Conservation (phyloP, 2,888 invertebrate genomes). For the Hyles lineata region DNA sequence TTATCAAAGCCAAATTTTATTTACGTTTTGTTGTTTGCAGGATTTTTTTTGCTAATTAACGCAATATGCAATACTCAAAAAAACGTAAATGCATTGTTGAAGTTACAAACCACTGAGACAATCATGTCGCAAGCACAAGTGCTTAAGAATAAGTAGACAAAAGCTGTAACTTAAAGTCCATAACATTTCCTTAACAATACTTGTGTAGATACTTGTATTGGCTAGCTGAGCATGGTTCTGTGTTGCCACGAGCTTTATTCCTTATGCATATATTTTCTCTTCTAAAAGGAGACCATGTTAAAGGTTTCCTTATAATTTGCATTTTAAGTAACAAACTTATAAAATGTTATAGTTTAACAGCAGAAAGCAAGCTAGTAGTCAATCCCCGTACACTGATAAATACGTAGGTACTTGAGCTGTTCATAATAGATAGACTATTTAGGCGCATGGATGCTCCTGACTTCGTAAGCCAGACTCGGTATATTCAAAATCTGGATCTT, state of each 20-base stretch:
- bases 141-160: constrained; percentile 1
- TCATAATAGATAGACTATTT: too few relatives aligned
- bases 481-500: too few relatives aligned
- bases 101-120: background rate
- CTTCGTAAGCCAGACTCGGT: too few relatives aligned
- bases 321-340: background rate
- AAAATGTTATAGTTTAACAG: background rate
- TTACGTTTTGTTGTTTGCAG: background rate
- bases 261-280: background rate
- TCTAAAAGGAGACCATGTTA: background rate
- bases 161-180: background rate
- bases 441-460: too few relatives aligned
- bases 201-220: constrained; percentile 14
- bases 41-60: background rate
- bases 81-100: background rate
- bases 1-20: background rate
- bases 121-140: constrained; percentile 16
- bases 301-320: background rate
- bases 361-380: too few relatives aligned
- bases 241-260: background rate
- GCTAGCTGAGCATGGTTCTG: background rate
- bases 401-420: too few relatives aligned
- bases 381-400: too few relatives aligned
- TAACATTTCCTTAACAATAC: constrained; percentile 10
- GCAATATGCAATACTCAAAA: background rate